phyloP scores from a whole-genome alignment of 2,888 invertebrate species.

The Trissoscelio sp. region DNA sequence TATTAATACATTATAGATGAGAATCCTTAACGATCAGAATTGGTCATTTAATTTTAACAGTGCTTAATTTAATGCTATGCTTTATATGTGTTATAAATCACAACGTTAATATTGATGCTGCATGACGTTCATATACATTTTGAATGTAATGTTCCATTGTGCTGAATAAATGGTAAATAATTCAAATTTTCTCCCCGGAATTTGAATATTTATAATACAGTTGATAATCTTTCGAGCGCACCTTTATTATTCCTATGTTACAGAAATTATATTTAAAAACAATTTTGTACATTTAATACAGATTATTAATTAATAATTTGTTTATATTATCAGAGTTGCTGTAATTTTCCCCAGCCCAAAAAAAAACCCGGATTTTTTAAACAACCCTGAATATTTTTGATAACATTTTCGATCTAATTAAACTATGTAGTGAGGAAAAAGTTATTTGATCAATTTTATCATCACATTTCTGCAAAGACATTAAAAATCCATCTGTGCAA shows the following conservation, averaged over 20 bases:
- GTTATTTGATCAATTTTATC: conserved; percentile 7
- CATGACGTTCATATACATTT: neutral
- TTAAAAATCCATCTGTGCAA: conserved; percentile 25
- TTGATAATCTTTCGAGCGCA: neutral
- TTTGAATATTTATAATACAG: neutral
- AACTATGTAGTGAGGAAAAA: too few relatives aligned
- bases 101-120: neutral
- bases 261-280: too few relatives aligned
- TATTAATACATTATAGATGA: neutral
- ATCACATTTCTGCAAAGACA: neutral
- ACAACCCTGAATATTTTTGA: too few relatives aligned
- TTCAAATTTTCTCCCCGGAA: neutral
- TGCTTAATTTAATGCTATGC: neutral
- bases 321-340: too few relatives aligned
- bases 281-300: too few relatives aligned
- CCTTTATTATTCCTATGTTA: neutral
- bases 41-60: neutral
- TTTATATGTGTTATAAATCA: neutral
- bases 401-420: too few relatives aligned
- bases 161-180: neutral
- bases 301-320: too few relatives aligned
- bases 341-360: too few relatives aligned
- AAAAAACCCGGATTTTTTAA: too few relatives aligned
- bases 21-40: neutral
- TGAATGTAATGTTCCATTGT: neutral